Evolutionary conservation across 2,888 invertebrate genomes (phyloP), one percentile per base, ranked within the genome.

Genomic region (Prenolepis imparis): DNA sequence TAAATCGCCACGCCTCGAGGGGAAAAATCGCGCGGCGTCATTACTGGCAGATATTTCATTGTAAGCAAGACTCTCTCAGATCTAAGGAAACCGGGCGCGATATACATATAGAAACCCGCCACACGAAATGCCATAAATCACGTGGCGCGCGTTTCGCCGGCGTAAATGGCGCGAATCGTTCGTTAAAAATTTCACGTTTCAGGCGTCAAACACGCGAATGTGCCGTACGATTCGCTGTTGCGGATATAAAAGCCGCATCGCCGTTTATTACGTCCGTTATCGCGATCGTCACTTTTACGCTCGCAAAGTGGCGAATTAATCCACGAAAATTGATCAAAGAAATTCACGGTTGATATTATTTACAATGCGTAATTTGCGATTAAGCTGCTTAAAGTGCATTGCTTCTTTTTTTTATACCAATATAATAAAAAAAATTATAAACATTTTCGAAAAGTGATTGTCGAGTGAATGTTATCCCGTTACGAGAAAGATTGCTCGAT

Each of bases 281-380:
- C 86, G 80, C 67, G 89, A 89, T 86, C 85, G 68, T 84, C 85
- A 73, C 55, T 78, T 70, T 80, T 41, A 39, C 63, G 59, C 68
- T 57, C 28, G 85, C 83, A 86, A 89, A 89, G 72, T 84, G 81
- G 82, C 84, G 82, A 89, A 90, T 90, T 90, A 88, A 90, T 88
- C 72, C 77, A 41, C 59, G 15, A 55, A 72, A 44, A 72, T 44
- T 3, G 73, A 59, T 57, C 21, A n/a, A 36, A 57, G n/a, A 80
- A 72, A 48, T 48, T 78, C 36, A 8, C 41, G 59, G 4, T n/a
- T 80, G 59, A 80, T 36, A 59, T 72, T 78, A 78, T 72, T 72
- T 72, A 78, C 21, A 44, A 12, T 24, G 36, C 57, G 55, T 24
- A 67, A 67, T n/a, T n/a, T 28, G 39, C 68, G 67, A 77, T 77